These are phyloP conservation scores for Perizoma affinitatum DNA, from an alignment of 2,888 invertebrate species.

Conservation along the genomic window DNA sequence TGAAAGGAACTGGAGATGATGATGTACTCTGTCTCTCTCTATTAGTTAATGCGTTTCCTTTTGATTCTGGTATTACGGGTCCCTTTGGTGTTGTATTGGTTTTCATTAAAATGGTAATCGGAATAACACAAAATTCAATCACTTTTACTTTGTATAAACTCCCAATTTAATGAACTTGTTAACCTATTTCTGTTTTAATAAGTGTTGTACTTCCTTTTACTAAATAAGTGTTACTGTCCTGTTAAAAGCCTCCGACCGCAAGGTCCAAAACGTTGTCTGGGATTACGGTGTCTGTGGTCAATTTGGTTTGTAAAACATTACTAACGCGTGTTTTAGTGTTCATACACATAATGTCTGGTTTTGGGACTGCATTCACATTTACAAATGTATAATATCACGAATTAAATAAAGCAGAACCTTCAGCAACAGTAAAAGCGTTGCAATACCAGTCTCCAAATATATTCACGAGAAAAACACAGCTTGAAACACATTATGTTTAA, in stretches of 20 bases:
- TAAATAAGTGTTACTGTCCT: slow-evolving; percentile 72
- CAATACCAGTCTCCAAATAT: slow-evolving; percentile 32
- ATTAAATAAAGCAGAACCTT: slow-evolving; percentile 1
- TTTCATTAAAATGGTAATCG: slow-evolving; percentile 46
- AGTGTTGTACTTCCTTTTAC: slow-evolving; percentile 54
- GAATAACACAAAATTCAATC: slow-evolving; percentile 4
- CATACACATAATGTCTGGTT: slow-evolving; percentile 52
- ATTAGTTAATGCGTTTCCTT: slow-evolving; percentile 66
- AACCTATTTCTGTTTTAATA: slow-evolving; percentile 39
- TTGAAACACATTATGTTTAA: slow-evolving; percentile 30
- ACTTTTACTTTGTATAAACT: slow-evolving; percentile 27
- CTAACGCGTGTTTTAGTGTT: slow-evolving; percentile 58
- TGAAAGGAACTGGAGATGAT: slow-evolving; percentile 45
- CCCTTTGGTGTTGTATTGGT: slow-evolving; percentile 46
- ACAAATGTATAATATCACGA: slow-evolving; percentile 30
- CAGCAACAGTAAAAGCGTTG: slow-evolving; percentile 17
- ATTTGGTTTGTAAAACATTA: slow-evolving; percentile 78
- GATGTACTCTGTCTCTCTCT: slow-evolving; percentile 57
- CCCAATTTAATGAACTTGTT: slow-evolving; percentile 46
- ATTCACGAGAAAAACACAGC: slow-evolving; percentile 32
- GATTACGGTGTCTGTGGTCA: slow-evolving; percentile 82
- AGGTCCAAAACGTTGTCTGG: slow-evolving; percentile 80
- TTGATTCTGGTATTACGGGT: slow-evolving; percentile 57
- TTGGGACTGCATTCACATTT: slow-evolving; percentile 50
- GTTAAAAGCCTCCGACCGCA: slow-evolving; percentile 75